These are phyloP conservation scores for Pagrus major DNA, from an alignment of 2,113 vertebrate species.

Conservation along the genomic window DNA sequence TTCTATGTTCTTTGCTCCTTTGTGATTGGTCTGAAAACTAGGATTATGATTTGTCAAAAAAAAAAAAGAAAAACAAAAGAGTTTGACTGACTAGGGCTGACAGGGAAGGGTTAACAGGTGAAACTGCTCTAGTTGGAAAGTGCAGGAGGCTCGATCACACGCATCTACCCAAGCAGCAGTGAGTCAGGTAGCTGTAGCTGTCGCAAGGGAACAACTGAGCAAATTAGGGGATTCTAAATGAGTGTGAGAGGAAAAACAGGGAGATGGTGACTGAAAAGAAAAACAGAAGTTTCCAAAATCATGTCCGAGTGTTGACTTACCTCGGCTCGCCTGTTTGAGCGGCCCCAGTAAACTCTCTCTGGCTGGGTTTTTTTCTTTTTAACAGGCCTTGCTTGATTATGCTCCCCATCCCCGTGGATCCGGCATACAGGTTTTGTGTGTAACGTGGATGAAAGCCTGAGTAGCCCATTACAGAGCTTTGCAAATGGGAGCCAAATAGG, in stretches of 20 bases:
- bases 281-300: slow-evolving; percentile 45
- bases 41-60: background rate
- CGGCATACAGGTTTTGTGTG: slow-evolving; percentile 49
- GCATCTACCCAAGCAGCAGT: slow-evolving; percentile 62
- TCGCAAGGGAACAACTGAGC: slow-evolving; percentile 69
- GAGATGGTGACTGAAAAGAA: slow-evolving; percentile 49
- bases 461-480: slow-evolving; percentile 56
- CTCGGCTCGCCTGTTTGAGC: slow-evolving; percentile 51
- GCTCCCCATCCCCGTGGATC: slow-evolving; percentile 40
- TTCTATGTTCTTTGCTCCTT: background rate
- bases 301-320: slow-evolving; percentile 59
- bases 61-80: background rate
- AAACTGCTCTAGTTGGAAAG: slow-evolving; percentile 75
- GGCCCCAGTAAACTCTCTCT: slow-evolving; percentile 26
- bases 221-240: slow-evolving; percentile 62
- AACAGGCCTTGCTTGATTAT: slow-evolving; percentile 66
- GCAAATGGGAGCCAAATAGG: slow-evolving; percentile 62
- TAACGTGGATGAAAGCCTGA: slow-evolving; percentile 62
- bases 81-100: slow-evolving; percentile 25
- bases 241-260: slow-evolving; percentile 54
- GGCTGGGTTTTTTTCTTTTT: slow-evolving; percentile 56
- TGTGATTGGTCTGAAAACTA: background rate
- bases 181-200: slow-evolving; percentile 69
- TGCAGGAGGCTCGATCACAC: slow-evolving; percentile 57
- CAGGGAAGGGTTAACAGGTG: slow-evolving; percentile 68